phyloP scores from a whole-genome alignment of 35 echinoderm and acorn worm genomes.

The Hemicentrotus pulcherrimus region DNA sequence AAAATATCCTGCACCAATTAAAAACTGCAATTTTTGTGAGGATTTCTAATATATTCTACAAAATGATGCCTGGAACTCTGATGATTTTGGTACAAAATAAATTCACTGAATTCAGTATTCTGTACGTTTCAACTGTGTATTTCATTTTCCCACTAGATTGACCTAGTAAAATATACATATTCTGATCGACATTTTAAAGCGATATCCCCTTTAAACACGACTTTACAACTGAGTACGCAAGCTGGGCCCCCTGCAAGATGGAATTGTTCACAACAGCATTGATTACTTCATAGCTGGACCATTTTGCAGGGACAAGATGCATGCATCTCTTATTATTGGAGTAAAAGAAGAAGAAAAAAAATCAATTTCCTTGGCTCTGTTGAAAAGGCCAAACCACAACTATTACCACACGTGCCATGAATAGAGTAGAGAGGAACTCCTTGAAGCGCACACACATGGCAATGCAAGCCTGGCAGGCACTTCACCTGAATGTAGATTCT shows the following conservation, averaged over 20 bases:
- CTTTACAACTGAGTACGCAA: not conserved
- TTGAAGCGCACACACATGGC: not conserved
- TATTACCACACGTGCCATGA: not conserved
- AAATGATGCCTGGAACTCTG: too few species aligned
- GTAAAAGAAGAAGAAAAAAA: not conserved
- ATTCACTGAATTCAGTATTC: too few species aligned
- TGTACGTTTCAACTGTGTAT: too few species aligned
- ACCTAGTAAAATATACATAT: not conserved
- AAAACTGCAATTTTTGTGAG: too few species aligned
- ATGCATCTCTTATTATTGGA: not conserved
- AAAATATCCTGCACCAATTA: too few species aligned
- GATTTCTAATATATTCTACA: too few species aligned
- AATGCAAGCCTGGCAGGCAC: not conserved
- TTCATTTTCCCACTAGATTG: too few species aligned
- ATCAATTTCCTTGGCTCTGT: not conserved
- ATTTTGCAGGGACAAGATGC: not conserved
- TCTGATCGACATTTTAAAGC: not conserved
- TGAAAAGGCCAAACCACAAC: constrained; percentile 16
- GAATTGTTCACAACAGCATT: not conserved
- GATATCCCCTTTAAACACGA: not conserved
- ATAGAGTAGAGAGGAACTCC: not conserved
- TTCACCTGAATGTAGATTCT: not conserved
- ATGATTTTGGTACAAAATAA: too few species aligned
- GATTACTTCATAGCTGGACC: not conserved
- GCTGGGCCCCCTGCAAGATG: not conserved